Evolutionary conservation across 2,113 vertebrate genomes (phyloP).

Genomic region (human): GRCh38 chr11:24735501-24736000

Average conservation of each 20-base stretch:
- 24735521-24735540: not conserved
- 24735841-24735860: not conserved
- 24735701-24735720: not conserved
- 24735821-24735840: not conserved
- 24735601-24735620: not conserved
- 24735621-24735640: not conserved
- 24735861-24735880: not conserved
- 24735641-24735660: not conserved
- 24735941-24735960: not conserved
- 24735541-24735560: not conserved
- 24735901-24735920: not conserved
- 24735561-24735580: not conserved
- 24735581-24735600: not conserved
- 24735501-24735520: not conserved
- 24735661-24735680: not conserved
- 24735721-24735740: not conserved
- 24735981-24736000: not conserved
- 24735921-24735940: not conserved
- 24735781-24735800: not conserved
- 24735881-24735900: not conserved
- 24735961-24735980: not conserved
- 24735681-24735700: not conserved
- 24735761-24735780: not conserved
- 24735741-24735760: no score
- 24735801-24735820: not conserved